These are phyloP conservation scores for Cottoperca gobio DNA, from an alignment of 2,797 vertebrate genomes.

Conservation along the genomic window DNA sequence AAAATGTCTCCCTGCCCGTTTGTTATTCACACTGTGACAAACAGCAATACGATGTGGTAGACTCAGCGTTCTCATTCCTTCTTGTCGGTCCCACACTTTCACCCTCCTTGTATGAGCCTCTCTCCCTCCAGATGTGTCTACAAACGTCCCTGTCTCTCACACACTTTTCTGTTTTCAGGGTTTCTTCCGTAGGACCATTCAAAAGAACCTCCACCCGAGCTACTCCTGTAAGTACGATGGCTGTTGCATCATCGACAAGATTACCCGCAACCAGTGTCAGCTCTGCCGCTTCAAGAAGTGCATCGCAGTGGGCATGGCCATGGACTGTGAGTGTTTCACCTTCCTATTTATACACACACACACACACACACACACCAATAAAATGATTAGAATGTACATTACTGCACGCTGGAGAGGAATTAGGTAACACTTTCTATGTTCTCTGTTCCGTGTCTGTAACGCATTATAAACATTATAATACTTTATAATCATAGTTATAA, in stretches of 20 bases:
- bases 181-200: constrained; percentile 98
- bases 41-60: not conserved
- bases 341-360: not conserved
- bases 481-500: no score
- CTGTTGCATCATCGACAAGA: constrained; percentile 98
- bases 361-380: constrained; percentile 5
- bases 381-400: not conserved
- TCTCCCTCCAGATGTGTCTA: not conserved
- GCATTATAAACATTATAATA: no score
- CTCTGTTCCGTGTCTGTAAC: no score
- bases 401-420: no score
- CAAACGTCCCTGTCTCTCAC: not conserved
- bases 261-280: constrained; percentile 99
- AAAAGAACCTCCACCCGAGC: constrained; percentile 97
- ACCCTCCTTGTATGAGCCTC: not conserved
- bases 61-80: not conserved
- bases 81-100: not conserved
- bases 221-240: constrained; percentile 98
- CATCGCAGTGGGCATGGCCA: constrained; percentile 98
- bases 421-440: no score
- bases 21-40: constrained; percentile 1
- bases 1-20: not conserved
- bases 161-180: constrained; percentile 81
- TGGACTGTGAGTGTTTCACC: constrained; percentile 90
- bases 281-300: constrained; percentile 99